These are phyloP conservation scores for Calcarius ornatus DNA, from an alignment of 2,113 vertebrate species.

Conservation along the genomic window DNA sequence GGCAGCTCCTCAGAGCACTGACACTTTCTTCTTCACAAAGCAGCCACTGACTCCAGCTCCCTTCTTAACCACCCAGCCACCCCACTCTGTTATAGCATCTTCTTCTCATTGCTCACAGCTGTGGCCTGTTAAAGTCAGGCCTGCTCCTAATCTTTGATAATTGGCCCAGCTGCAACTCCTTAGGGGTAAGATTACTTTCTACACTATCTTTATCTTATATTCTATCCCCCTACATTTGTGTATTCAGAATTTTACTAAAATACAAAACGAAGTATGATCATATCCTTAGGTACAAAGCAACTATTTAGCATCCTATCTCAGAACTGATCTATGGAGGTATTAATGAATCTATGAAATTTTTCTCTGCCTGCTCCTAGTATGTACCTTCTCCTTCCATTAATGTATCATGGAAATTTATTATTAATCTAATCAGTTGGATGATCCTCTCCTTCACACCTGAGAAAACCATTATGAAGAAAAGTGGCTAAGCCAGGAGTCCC, in stretches of 20 bases:
- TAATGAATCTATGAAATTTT: slow-evolving; percentile 61
- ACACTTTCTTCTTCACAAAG: too few relatives aligned
- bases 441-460: not conserved
- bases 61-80: too few relatives aligned
- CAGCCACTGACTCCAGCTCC: too few relatives aligned
- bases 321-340: slow-evolving; percentile 82
- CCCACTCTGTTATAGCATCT: too few relatives aligned
- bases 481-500: not conserved
- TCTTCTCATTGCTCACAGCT: too few relatives aligned
- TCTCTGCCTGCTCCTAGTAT: slow-evolving; percentile 64
- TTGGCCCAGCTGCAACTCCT: too few relatives aligned
- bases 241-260: slow-evolving; percentile 73
- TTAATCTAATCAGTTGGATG: not conserved
- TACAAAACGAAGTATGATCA: slow-evolving; percentile 12
- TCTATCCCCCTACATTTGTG: slow-evolving; percentile 28
- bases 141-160: too few relatives aligned
- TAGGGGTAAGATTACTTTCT: too few relatives aligned
- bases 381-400: slow-evolving; percentile 74
- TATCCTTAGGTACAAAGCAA: slow-evolving; percentile 59
- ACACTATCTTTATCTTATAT: too few relatives aligned
- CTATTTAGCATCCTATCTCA: slow-evolving; percentile 41
- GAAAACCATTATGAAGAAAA: not conserved
- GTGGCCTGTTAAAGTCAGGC: too few relatives aligned
- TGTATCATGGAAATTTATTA: slow-evolving; percentile 61
- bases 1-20: too few relatives aligned